These are phyloP conservation scores for Telenomus remus DNA, from an alignment of 1,140 invertebrate genomes.

Conservation along the genomic window DNA sequence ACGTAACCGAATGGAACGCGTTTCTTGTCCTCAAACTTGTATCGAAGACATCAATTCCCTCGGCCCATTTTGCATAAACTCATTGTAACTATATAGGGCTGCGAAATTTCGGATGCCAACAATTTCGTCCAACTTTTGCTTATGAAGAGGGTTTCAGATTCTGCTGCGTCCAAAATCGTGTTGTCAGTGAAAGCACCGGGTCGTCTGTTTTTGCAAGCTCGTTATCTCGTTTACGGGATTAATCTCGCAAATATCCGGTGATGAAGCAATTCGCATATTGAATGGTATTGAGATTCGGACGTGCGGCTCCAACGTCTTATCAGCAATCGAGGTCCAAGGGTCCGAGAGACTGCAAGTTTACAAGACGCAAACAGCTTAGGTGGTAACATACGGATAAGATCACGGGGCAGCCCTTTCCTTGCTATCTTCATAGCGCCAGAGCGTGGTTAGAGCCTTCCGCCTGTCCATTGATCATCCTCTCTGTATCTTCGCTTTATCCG, in stretches of 20 bases:
- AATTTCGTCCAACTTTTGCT: too few species aligned
- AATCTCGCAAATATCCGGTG: slow-evolving; percentile 44
- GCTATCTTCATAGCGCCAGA: slow-evolving; percentile 57
- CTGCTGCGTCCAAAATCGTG: too few species aligned
- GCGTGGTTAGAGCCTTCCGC: slow-evolving; percentile 57
- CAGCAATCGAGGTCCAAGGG: slow-evolving; percentile 61
- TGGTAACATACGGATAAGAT: slow-evolving; percentile 71
- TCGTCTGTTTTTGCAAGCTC: neutral
- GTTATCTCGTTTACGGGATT: slow-evolving; percentile 41
- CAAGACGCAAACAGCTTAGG: slow-evolving; percentile 72
- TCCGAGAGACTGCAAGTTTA: slow-evolving; percentile 66
- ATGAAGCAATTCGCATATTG: slow-evolving; percentile 68
- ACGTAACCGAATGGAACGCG: neutral
- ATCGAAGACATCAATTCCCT: neutral
- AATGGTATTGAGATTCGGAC: slow-evolving; percentile 59
- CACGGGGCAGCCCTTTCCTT: slow-evolving; percentile 50
- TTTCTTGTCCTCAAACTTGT: slow-evolving; percentile 2
- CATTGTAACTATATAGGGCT: too few species aligned
- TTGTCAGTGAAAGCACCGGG: neutral
- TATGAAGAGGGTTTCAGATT: too few species aligned
- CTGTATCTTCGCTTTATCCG: slow-evolving; percentile 61
- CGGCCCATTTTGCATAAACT: too few species aligned
- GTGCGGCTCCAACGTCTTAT: slow-evolving; percentile 61
- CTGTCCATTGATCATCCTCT: slow-evolving; percentile 60
- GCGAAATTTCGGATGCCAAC: too few species aligned